Conservation (phyloP, 92 coral and sea anemone genomes). For the Epizoanthus ramosus region DNA sequence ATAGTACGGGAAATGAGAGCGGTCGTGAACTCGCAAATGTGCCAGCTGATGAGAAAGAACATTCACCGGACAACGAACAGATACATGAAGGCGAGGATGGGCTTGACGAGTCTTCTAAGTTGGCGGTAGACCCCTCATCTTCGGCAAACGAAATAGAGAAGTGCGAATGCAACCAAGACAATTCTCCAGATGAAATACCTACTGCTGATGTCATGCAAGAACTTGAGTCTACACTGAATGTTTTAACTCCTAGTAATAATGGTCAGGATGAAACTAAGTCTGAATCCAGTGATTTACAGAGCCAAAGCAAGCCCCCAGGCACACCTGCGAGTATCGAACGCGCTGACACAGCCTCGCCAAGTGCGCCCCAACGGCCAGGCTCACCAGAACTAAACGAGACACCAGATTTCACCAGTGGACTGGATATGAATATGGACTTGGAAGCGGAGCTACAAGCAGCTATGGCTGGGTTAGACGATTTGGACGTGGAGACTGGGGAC, state of each 20-base stretch:
- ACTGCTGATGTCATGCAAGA: neutral
- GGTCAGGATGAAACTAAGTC: neutral
- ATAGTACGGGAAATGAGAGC: too few species aligned
- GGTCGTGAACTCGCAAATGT: too few species aligned
- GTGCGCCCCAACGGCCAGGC: slow-evolving; percentile 71
- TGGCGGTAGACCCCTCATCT: neutral
- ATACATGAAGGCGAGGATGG: neutral
- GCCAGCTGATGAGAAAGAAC: neutral
- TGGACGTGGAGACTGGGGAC: slow-evolving; percentile 45
- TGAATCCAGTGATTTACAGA: neutral
- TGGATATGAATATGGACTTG: slow-evolving; percentile 73
- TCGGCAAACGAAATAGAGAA: neutral
- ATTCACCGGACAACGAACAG: neutral
- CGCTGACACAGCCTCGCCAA: neutral
- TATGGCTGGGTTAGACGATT: slow-evolving; percentile 78
- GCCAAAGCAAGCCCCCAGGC: neutral
- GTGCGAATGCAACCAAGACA: neutral
- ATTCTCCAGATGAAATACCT: neutral
- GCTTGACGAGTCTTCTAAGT: neutral
- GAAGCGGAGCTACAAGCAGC: slow-evolving; percentile 79
- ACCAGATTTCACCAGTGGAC: slow-evolving; percentile 80
- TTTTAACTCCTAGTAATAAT: neutral
- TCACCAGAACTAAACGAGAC: slow-evolving; percentile 67
- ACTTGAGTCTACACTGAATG: neutral
- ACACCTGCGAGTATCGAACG: neutral